Evolutionary conservation across 2,888 invertebrate species (phyloP).

Genomic region (Mellilla xanthometata): DNA sequence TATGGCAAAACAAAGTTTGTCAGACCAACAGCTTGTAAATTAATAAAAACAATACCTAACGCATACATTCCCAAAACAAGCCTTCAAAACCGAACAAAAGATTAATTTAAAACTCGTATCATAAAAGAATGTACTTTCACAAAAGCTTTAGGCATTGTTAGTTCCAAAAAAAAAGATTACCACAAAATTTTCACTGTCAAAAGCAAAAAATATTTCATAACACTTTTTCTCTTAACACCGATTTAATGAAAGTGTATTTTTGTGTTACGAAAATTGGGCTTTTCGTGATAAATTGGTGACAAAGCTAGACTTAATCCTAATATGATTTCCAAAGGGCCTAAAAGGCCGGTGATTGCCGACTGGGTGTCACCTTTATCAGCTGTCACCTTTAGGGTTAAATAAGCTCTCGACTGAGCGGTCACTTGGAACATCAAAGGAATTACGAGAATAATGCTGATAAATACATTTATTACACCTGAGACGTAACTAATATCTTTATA

Average conservation of each 20-base stretch:
- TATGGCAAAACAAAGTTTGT: too few relatives aligned
- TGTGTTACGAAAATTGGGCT: not conserved
- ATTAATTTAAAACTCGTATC: too few relatives aligned
- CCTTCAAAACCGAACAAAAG: too few relatives aligned
- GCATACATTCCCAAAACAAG: too few relatives aligned
- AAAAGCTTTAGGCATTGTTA: too few relatives aligned
- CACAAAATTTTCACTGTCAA: too few relatives aligned
- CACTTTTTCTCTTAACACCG: not conserved
- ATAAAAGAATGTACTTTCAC: too few relatives aligned
- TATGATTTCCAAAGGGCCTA: conserved; percentile 8
- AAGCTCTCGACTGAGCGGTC: conserved; percentile 3
- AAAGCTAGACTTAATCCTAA: conserved; percentile 15
- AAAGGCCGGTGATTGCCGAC: conserved; percentile 19
- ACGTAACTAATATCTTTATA: too few relatives aligned
- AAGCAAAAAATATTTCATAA: not conserved
- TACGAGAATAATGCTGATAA: not conserved
- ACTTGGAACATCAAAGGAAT: conserved; percentile 2
- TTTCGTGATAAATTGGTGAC: conserved; percentile 15
- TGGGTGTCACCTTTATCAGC: conserved; percentile 10
- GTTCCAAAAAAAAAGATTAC: too few relatives aligned
- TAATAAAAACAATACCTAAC: too few relatives aligned
- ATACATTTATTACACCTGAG: too few relatives aligned
- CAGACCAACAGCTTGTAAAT: too few relatives aligned
- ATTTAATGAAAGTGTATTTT: not conserved
- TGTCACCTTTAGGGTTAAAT: conserved; percentile 8